Conservation (phyloP, 1,140 invertebrate species). For the Nasonia longicornis region DNA sequence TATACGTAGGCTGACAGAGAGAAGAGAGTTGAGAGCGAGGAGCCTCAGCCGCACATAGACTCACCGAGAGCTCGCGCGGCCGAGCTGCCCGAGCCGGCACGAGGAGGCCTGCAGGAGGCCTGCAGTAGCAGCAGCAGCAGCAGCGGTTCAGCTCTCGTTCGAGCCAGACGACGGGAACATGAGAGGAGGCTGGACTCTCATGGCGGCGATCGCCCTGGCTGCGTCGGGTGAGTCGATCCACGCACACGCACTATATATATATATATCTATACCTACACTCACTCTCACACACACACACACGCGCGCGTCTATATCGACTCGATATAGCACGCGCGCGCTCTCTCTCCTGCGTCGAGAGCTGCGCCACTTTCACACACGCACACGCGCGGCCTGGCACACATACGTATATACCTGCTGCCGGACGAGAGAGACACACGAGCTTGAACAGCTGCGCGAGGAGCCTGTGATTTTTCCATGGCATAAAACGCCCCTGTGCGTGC, state of each 20-base stretch:
- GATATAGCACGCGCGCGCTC: neutral
- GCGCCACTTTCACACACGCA: constrained; percentile 9
- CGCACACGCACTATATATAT: neutral
- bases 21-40: no score
- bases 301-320: neutral
- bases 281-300: constrained; percentile 4
- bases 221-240: constrained; percentile 63
- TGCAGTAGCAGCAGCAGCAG: no score
- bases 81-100: no score
- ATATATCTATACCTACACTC: neutral
- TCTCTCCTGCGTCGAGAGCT: constrained; percentile 3
- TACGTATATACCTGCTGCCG: neutral
- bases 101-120: no score
- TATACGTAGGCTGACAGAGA: no score
- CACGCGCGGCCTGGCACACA: neutral
- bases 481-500: no score
- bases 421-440: no score
- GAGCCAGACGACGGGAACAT: constrained; percentile 56
- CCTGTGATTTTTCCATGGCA: no score
- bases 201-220: constrained; percentile 68
- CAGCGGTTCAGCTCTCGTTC: neutral
- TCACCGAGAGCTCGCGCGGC: neutral
- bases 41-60: neutral
- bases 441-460: no score
- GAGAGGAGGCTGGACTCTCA: constrained; percentile 64